Percentiles rank a stretch among this genome's conserved stretches.
Conservation (phyloP, 2,113 vertebrate species). For the Nannobrachium achirus region DNA sequence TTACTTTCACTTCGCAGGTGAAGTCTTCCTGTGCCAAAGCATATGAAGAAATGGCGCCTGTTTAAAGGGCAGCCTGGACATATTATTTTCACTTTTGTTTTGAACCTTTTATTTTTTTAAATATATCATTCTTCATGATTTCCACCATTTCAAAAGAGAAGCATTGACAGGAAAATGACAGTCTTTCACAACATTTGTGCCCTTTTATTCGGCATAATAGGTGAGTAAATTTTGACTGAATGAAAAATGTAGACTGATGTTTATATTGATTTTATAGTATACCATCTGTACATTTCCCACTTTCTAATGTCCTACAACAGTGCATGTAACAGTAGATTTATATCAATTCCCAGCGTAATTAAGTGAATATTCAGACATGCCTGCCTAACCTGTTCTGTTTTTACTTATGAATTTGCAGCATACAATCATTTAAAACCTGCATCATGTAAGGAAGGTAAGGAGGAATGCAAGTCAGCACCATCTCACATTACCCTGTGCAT, state of each 20-base stretch:
- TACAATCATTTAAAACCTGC: constrained; percentile 57
- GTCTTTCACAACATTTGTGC: constrained; percentile 37
- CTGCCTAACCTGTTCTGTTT: constrained; percentile 8
- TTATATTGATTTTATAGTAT: not conserved
- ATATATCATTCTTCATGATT: constrained; percentile 17
- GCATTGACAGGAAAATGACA: constrained; percentile 61
- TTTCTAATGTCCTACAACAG: not conserved
- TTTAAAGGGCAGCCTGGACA: constrained; percentile 37
- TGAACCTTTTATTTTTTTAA: constrained; percentile 9
- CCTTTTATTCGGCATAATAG: constrained; percentile 58
- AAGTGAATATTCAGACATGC: not conserved
- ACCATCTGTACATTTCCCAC: not conserved
- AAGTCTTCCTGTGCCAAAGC: constrained; percentile 56
- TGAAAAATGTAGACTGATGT: constrained; percentile 13
- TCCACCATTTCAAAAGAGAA: constrained; percentile 20
- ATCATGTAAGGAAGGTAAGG: constrained; percentile 65
- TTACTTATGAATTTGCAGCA: constrained; percentile 48
- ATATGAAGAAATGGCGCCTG: constrained; percentile 49
- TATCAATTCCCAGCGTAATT: not conserved
- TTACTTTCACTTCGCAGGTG: constrained; percentile 39
- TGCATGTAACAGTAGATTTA: not conserved
- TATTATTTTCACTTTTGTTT: constrained; percentile 9
- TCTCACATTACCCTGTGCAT: constrained; percentile 5
- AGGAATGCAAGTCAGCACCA: constrained; percentile 3
- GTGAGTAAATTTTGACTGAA: constrained; percentile 48